These are phyloP conservation scores for Urophycis tenuis DNA, from an alignment of 2,797 vertebrate genomes.

Conservation along the genomic window DNA sequence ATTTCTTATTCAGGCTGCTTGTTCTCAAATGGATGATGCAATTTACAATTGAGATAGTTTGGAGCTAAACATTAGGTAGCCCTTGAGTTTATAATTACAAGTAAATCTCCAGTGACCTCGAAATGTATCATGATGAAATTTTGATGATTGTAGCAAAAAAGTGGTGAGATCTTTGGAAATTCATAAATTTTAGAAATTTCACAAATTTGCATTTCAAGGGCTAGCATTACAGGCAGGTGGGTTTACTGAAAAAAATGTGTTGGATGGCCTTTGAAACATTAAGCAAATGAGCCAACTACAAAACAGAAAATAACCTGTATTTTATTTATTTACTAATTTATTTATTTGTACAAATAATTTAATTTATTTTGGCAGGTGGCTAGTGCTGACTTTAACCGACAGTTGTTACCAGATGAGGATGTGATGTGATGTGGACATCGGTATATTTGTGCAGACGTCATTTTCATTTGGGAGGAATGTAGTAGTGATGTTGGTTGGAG, in stretches of 20 bases:
- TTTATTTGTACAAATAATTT: slow-evolving; percentile 2
- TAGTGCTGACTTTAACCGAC: slow-evolving; percentile 22
- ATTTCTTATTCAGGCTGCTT: neutral
- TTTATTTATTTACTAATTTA: slow-evolving; percentile 6
- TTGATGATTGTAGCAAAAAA: no score
- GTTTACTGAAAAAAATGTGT: neutral
- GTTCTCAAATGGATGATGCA: neutral
- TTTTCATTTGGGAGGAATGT: neutral
- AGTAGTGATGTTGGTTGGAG: neutral
- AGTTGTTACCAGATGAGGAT: neutral
- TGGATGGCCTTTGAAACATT: neutral
- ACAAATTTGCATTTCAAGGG: neutral
- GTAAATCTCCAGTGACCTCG: neutral
- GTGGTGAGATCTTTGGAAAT: neutral
- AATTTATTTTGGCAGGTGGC: neutral
- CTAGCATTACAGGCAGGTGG: neutral
- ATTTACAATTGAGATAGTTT: neutral
- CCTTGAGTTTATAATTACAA: neutral
- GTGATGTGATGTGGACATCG: neutral
- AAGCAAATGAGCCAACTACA: neutral
- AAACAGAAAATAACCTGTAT: neutral
- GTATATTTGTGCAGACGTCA: neutral
- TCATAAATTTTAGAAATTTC: neutral
- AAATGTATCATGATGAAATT: neutral
- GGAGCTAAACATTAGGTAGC: neutral